Conservation (phyloP, 2,797 vertebrate genomes). For the Chrysocyon brachyurus region DNA sequence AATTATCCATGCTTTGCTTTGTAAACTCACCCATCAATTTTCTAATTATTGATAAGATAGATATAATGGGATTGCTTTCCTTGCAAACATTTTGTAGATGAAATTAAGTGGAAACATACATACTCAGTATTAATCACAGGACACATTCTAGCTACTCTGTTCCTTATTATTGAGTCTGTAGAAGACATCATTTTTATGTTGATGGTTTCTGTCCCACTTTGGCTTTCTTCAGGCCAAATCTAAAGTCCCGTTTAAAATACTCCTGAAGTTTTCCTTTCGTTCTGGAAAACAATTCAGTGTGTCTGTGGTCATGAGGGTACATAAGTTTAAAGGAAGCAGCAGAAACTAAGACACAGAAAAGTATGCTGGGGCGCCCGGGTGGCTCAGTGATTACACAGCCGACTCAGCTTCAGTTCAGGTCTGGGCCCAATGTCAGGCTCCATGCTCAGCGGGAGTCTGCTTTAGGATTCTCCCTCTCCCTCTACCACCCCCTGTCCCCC, state of each 20-base stretch:
- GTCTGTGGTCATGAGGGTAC: neutral
- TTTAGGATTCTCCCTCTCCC: neutral
- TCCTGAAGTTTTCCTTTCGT: neutral
- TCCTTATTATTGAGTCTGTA: neutral
- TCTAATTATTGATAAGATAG: neutral
- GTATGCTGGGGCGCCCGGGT: neutral
- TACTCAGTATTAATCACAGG: neutral
- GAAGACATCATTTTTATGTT: neutral
- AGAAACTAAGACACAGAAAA: neutral
- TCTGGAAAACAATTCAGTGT: neutral
- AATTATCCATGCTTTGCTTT: neutral
- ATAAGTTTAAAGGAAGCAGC: neutral
- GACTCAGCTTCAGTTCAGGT: neutral
- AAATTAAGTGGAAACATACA: neutral
- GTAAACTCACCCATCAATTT: neutral
- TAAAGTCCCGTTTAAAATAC: neutral
- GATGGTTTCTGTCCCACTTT: neutral
- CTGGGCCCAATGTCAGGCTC: neutral
- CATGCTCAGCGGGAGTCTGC: neutral
- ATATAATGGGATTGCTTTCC: neutral
- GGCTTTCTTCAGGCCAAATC: neutral
- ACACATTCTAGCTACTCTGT: neutral
- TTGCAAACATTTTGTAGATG: neutral
- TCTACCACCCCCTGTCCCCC: fast-evolving
- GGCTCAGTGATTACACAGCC: neutral